A percentile compares a stretch with the other conserved stretches of the same genome.
These are phyloP conservation scores for Ptychadena robeensis DNA, from an alignment of 2,797 vertebrate genomes.

Conservation along the genomic window DNA sequence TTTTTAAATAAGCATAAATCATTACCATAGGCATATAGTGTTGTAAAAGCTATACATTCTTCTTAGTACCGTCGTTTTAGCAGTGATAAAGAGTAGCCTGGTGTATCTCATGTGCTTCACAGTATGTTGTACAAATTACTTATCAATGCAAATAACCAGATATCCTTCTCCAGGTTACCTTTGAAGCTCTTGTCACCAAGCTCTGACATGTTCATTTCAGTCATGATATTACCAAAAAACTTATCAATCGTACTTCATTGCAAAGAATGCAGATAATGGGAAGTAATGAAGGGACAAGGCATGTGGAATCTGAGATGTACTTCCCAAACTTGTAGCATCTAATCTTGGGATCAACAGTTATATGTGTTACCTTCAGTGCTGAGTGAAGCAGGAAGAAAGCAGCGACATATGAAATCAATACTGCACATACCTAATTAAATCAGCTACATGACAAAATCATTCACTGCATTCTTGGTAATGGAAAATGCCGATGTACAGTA, in stretches of 20 bases:
- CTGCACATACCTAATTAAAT: neutral
- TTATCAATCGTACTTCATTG: slow-evolving; percentile 23
- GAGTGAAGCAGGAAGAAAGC: neutral
- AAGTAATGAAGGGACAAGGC: neutral
- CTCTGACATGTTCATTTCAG: slow-evolving; percentile 15
- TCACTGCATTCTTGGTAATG: neutral
- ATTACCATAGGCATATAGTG: too few relatives aligned
- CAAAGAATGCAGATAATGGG: slow-evolving; percentile 17
- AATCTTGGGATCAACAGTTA: slow-evolving; percentile 8
- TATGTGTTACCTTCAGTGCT: neutral
- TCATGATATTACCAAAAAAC: neutral
- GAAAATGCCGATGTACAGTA: neutral
- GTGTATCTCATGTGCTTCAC: slow-evolving; percentile 26
- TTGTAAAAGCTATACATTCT: too few relatives aligned
- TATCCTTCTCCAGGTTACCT: slow-evolving; percentile 28
- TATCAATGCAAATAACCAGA: slow-evolving; percentile 28
- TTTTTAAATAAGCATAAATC: too few relatives aligned
- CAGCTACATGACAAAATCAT: slow-evolving; percentile 1
- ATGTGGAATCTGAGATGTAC: neutral
- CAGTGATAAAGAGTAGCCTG: neutral
- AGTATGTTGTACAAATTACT: slow-evolving; percentile 44
- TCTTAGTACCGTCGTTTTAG: neutral
- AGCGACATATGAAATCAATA: neutral
- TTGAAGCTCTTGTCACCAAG: slow-evolving; percentile 26
- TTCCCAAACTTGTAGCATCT: slow-evolving; percentile 13